Evolutionary conservation across 2,888 invertebrate species (phyloP), one percentile per base, ranked within the genome.

Genomic region (Epinotia brunnichana): DNA sequence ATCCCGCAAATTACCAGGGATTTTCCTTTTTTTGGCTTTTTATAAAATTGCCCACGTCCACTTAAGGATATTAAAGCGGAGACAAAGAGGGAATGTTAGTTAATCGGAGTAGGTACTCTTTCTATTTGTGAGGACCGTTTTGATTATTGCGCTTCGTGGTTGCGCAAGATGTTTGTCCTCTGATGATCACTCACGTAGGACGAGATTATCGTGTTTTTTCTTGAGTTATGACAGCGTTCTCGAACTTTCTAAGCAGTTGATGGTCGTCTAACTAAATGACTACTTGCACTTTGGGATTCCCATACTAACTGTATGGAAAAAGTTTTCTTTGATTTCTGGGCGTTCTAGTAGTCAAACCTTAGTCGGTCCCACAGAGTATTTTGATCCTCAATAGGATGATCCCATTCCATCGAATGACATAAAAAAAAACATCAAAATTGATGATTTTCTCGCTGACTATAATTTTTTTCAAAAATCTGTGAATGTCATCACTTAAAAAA

Each of bases 41-140:
- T 88, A 83, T 87, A 87, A 89, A 90, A 91, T 91, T 91, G 87
- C 88, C 86, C 83, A 86, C 87, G 88, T 90, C 87, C 91, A 91
- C 91, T 92, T 91, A 88, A 85, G 83, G 84, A 90, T 91, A 91
- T 92, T 91, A 91, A 89, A 90, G 83, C 77, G 77, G 85, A 88
- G 89, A 90, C 88, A 87, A 86, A 85, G 83, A 81, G 77, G 77
- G 80, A 81, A 82, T 82, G 83, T 83, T 80, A 85, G 83, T 87
- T 89, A 87, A 87, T 86, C 86, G 84, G 74, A 74, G 76, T 24
- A 24, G 21, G 21, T 74, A 79, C 78, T 77, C 71, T 69, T 75
- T 75, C 74, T 81, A 80, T 82, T 82, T 84, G 79, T 81, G 81
- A 80, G 76, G 74, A 61, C 48, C 41, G 24, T 48, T 76, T 73